Percentiles rank a stretch among this genome's conserved stretches.
These are phyloP conservation scores for Drepana arcuata DNA, from an alignment of 1,140 invertebrate species.

Conservation along the genomic window DNA sequence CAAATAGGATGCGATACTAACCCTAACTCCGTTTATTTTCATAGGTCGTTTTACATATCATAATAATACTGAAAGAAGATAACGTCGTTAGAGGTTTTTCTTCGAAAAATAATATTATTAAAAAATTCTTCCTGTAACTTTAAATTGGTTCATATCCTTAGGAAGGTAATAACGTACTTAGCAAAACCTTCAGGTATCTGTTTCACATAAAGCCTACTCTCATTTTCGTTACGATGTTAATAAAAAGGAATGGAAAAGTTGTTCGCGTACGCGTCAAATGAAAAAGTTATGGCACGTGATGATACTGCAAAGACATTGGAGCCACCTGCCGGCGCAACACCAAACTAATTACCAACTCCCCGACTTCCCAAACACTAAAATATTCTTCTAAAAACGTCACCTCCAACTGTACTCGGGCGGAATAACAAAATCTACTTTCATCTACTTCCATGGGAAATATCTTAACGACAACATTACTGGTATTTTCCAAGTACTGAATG, in stretches of 20 bases:
- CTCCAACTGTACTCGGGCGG: slow-evolving; percentile 34
- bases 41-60: no score
- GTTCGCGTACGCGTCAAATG: slow-evolving; percentile 59
- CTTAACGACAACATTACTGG: no score
- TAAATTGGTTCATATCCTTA: no score
- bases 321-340: slow-evolving; percentile 42
- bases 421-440: slow-evolving; percentile 37
- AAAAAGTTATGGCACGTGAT: slow-evolving; percentile 68
- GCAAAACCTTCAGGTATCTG: slow-evolving; percentile 58
- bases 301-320: slow-evolving; percentile 55
- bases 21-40: no score
- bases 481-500: no score
- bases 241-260: slow-evolving; percentile 70
- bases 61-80: no score
- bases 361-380: slow-evolving; percentile 68
- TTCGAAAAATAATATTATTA: no score
- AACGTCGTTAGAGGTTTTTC: no score
- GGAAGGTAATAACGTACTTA: slow-evolving; percentile 41
- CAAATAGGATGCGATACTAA: no score
- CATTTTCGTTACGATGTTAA: slow-evolving; percentile 66
- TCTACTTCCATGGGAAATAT: slow-evolving; percentile 5
- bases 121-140: no score
- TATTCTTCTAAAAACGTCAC: slow-evolving; percentile 65
- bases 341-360: slow-evolving; percentile 66
- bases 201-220: slow-evolving; percentile 60